Base-by-base conservation (phyloP, 1,140 invertebrate genomes). In the Proctacanthus coquilletti region DNA sequence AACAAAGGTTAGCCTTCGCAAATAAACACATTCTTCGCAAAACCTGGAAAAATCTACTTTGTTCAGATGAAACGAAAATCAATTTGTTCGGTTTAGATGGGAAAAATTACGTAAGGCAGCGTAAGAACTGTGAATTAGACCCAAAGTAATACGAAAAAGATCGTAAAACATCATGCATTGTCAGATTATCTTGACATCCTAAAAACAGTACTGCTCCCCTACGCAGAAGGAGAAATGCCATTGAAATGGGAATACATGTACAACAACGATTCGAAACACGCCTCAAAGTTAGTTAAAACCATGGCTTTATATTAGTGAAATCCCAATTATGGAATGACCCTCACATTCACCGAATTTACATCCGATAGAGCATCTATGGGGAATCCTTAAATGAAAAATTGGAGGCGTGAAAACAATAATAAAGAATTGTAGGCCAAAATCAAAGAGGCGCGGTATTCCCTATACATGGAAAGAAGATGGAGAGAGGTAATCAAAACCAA, bases 241-340 rank as follows among this genome's bases (percentile, higher is more conserved):
- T n/a, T 43, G n/a, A 20, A 11, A 25, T 44, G 39, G 29, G 39
- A 37, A 18, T 46, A 43, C 33, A 39, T 43, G 30, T 41, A 46
- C 15, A 41, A 50, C 32, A 46, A 50, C 25, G 46, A 45, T 36
- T 46, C 47, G n/a, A 50, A 50, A 30, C 46, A 50, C 35, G 45
- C 44, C 8, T 18, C 31, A 9, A 37, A 34, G 31, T 18, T 35
- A 13, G 35, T 42, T 34, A 44, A 46, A 23, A 17, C n/a, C 29
- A 20, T 46, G 36, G 14, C 13, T 48, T 29, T 8, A 18, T 11
- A 15, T 36, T 9, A 39, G 41, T 19, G 34, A 41, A 30, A 30
- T 47, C 19, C 18, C 38, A n/a, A 34, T 50, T 27, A 21, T 53
- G 29, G 15, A 38, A 8, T 52, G 44, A n/a, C n/a, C n/a, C n/a